Percentiles rank a stretch among this genome's conserved stretches.
Evolutionary conservation across 2,113 vertebrate species (phyloP).

Genomic region (Dasyurus viverrinus): DNA sequence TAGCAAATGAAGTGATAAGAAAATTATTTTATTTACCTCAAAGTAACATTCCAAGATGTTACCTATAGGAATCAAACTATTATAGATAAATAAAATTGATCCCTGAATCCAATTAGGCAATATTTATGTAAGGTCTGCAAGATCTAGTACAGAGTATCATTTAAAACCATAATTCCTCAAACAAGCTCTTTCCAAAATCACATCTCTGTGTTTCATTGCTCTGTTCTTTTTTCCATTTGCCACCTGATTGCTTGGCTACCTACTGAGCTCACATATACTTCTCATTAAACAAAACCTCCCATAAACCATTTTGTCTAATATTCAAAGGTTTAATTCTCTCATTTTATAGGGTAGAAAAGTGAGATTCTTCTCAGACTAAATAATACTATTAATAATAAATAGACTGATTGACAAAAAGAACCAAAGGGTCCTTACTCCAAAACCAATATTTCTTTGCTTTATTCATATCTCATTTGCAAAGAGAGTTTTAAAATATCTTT

Average conservation of each 20-base stretch:
- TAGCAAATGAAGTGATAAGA: not conserved
- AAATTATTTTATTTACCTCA: not conserved
- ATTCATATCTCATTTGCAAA: not conserved
- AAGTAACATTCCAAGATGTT: not conserved
- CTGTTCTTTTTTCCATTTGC: not conserved
- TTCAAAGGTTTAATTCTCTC: not conserved
- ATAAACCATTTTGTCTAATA: not conserved
- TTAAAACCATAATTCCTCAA: not conserved
- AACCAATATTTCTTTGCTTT: not conserved
- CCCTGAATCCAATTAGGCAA: not conserved
- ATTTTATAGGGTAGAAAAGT: not conserved
- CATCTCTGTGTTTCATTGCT: not conserved
- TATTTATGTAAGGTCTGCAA: not conserved
- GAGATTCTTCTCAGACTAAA: not conserved
- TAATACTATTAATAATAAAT: not conserved
- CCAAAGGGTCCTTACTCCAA: not conserved
- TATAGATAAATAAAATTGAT: not conserved
- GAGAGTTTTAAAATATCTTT: not conserved
- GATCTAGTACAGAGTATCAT: not conserved
- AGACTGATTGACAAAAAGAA: not conserved
- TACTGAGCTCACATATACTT: not conserved
- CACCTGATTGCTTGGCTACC: not conserved
- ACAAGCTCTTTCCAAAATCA: not conserved
- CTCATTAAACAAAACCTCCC: not conserved
- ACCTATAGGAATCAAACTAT: not conserved